Base-by-base conservation (phyloP, 2,797 vertebrate species). In the Galago senegalensis region DNA sequence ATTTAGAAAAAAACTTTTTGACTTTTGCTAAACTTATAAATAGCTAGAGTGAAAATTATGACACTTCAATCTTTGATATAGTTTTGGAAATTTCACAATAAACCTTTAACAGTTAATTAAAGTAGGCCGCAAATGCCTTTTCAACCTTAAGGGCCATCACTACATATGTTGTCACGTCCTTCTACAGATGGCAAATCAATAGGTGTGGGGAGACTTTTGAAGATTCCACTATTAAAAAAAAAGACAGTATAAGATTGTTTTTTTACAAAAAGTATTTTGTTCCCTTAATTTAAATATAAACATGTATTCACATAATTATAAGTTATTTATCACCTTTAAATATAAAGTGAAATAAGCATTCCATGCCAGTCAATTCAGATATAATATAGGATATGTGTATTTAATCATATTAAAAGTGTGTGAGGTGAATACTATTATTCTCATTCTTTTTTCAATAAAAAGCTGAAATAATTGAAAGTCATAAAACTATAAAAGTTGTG, bases 211-310 rank as follows among this genome's bases (percentile, higher is more conserved):
- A 53, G 58, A 61, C 18, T 94, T 60, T 25, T 63, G 82, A 91
- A 37, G 4, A 40, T 77, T 87, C 70, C 5, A 61, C 10, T 31
- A 63, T 34, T n/a, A 37, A 72, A 85, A 67, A 82, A 2, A 43
- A 77, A 72, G 4, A 58, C 2, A 80, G 53, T 60, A 81, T 58
- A 90, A 87, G 91, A 29, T 20, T 20, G 7, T 4, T 17, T 23
- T 87, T 58, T 25, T 65, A 27, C 61, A 56, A 81, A 85, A 86
- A 65, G 3, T 73, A 69, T 75, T 63, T 89, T 90, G 9, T 81
- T 89, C 31, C 87, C 40, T 79, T 87, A 63, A 72, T 88, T 70
- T 11, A 90, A 96, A 90, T 80, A 18, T 60, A 70, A 91, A 21
- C 81, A 40, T 34, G 27, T 69, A 85, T 70, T 58, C 34, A 58